These are phyloP conservation scores for Cephalopterus ornatus DNA, from an alignment of 2,113 vertebrate species.

Conservation along the genomic window DNA sequence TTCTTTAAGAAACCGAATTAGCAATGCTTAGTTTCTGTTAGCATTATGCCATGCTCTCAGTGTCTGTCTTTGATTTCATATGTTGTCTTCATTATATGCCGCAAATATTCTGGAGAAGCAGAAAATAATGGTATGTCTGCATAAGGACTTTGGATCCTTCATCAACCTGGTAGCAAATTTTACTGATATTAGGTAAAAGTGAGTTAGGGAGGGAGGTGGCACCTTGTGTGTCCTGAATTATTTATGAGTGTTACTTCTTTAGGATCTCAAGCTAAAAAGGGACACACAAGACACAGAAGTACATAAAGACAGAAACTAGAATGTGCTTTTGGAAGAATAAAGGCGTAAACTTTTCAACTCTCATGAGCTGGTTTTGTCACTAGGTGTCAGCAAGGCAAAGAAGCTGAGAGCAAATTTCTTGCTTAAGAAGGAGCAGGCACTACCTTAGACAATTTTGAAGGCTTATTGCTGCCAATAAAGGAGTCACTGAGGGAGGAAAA, in stretches of 20 bases:
- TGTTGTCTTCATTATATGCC: neutral
- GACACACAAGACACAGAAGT: neutral
- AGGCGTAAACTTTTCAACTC: neutral
- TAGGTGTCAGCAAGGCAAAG: conserved; percentile 50
- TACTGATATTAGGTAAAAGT: neutral
- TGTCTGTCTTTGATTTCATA: neutral
- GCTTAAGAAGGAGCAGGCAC: neutral
- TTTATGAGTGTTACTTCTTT: neutral
- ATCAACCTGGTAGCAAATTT: neutral
- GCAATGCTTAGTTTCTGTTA: neutral
- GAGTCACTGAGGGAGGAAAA: neutral
- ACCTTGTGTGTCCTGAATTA: neutral
- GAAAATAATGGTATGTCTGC: neutral
- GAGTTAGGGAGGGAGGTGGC: neutral
- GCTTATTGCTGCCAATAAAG: neutral
- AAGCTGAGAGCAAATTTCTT: neutral
- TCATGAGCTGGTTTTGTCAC: neutral
- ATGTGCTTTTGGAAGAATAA: neutral
- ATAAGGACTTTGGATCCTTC: neutral
- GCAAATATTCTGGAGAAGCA: neutral
- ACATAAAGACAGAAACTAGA: neutral
- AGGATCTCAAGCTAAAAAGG: neutral
- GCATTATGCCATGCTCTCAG: neutral
- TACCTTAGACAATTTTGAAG: neutral
- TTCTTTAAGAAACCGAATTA: neutral